phyloP scores from a whole-genome alignment of 2,797 vertebrate species.

The Odontamblyopus rebecca region DNA sequence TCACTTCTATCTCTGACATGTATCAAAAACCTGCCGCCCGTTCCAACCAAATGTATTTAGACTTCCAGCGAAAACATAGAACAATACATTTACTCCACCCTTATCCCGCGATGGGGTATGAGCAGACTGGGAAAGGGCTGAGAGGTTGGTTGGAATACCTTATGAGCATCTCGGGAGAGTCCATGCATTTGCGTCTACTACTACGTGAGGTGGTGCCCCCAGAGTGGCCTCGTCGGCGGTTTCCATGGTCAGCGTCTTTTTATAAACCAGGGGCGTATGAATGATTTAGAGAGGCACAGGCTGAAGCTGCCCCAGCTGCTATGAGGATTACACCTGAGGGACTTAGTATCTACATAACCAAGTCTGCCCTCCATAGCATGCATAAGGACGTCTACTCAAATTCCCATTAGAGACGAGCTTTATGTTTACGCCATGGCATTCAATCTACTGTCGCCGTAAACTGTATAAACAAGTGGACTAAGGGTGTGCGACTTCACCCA shows the following conservation, averaged over 20 bases:
- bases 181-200: slow-evolving; percentile 28
- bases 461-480: too few relatives aligned
- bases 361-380: background rate
- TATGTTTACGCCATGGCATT: too few relatives aligned
- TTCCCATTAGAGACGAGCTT: too few relatives aligned
- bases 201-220: slow-evolving; percentile 45
- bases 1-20: slow-evolving; percentile 24
- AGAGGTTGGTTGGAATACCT: slow-evolving; percentile 14
- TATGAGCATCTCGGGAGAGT: slow-evolving; percentile 27
- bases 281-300: slow-evolving; percentile 67
- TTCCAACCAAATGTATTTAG: slow-evolving; percentile 11
- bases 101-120: background rate
- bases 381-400: too few relatives aligned
- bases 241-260: slow-evolving; percentile 55
- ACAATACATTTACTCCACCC: background rate
- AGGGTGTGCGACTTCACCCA: too few relatives aligned
- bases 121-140: slow-evolving; percentile 3
- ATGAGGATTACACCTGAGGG: slow-evolving; percentile 46
- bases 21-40: slow-evolving; percentile 16
- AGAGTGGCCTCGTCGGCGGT: slow-evolving; percentile 48
- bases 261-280: slow-evolving; percentile 67
- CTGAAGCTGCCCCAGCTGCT: slow-evolving; percentile 51
- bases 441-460: too few relatives aligned
- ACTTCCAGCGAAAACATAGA: background rate
- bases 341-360: slow-evolving; percentile 2